Conservation (phyloP, 2,797 vertebrate species). For the Xenops minutus region DNA sequence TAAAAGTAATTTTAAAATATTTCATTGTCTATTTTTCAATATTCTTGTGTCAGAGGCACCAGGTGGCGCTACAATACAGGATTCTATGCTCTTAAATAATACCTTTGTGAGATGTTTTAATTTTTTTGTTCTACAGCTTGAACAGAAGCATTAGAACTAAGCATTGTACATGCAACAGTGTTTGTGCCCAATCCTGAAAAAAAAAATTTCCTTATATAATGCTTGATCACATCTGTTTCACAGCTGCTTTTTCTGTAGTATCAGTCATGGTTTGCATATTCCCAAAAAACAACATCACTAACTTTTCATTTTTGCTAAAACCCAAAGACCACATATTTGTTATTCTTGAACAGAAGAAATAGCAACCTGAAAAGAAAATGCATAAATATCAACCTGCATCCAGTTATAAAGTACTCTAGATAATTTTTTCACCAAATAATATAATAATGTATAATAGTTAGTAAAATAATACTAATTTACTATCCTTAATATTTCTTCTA, state of each 20-base stretch:
- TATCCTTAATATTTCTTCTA: background rate
- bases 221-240: background rate
- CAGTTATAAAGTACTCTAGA: background rate
- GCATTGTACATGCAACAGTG: background rate
- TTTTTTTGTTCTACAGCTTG: background rate
- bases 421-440: background rate
- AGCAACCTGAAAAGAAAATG: background rate
- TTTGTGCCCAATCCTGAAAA: background rate
- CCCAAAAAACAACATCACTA: background rate
- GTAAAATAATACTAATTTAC: background rate
- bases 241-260: background rate
- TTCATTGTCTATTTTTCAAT: rapidly evolving
- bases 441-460: background rate
- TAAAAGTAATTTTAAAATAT: background rate
- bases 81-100: background rate
- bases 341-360: background rate
- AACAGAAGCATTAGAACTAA: background rate
- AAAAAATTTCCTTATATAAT: background rate
- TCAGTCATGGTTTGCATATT: background rate
- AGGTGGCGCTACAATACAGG: slow-evolving; percentile 25
- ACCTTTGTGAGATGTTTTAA: background rate
- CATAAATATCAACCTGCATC: background rate
- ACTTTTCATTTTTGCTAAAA: background rate
- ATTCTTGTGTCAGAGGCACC: background rate
- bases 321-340: background rate